Evolutionary conservation across 35 echinoderm and acorn worm genomes (phyloP), one percentile per base, ranked within the genome.

Genomic region (Apostichopus californicus): DNA sequence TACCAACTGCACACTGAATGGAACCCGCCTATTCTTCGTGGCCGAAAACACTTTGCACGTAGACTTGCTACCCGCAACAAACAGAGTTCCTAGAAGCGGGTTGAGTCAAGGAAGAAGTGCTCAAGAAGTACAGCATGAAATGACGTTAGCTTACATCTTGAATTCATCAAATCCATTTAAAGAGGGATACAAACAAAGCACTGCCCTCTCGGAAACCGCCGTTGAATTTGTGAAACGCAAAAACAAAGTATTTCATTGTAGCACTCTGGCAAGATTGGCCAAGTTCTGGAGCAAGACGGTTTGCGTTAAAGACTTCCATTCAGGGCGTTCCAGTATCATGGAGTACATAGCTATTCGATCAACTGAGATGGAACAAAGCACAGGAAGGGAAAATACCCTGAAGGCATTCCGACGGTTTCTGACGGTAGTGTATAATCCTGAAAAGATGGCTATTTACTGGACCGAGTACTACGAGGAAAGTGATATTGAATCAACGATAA

Each of bases 251-350:
- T 66, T 91, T 15, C 73, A 78, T 56, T 72, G 70, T 13, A 54
- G 61, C 20, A 78, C 89, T 4, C 8, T 91, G 53, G 4, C 89
- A 2, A 56, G 89, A 20, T n/a, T 91, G 72, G 89, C 89, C 18
- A 91, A 91, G 59, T 79, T 91, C 0, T 91, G 89, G 89, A 91
- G 89, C 89, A 91, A 78, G 73, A 91, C 89, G 14, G 73, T 91
- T 56, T 79, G 17, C 28, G 26, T 78, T 21, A 77, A 77, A 14
- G 73, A 24, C 17, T 91, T 91, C 59, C 72, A 91, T 54, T 68
- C 63, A 14, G 55, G 77, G 5, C 21, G 89, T 14, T 91, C 89
- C 5, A 61, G 8, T 56, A 91, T 91, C 46, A 91, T 91, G 89
- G 89, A 91, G 25, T 91, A 91, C 21, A 77, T 91, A 22, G 71